phyloP scores from a whole-genome alignment of 2,113 vertebrate species.

The Corythaixoides concolor region DNA sequence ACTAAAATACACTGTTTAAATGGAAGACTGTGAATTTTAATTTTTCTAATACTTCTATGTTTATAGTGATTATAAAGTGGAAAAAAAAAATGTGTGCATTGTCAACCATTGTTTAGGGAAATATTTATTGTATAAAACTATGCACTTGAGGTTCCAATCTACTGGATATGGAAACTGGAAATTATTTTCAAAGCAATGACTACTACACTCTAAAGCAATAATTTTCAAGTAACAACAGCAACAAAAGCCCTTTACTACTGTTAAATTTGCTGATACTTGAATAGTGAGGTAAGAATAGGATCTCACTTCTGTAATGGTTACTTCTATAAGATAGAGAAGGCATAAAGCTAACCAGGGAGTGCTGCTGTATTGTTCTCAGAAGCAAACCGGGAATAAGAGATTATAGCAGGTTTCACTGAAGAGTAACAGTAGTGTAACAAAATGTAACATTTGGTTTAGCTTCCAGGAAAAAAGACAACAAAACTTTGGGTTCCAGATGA shows the following conservation, averaged over 20 bases:
- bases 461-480: conserved; percentile 97
- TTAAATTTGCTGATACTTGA: background rate
- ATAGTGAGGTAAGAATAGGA: background rate
- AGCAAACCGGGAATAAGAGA: background rate
- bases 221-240: background rate
- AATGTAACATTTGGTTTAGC: conserved; percentile 73
- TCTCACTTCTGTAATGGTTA: background rate
- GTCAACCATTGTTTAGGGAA: background rate
- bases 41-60: background rate
- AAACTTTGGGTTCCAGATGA: conserved; percentile 99
- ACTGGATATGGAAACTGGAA: background rate
- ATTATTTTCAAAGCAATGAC: background rate
- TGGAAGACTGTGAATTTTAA: background rate
- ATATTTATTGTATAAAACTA: background rate
- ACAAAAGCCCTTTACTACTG: background rate
- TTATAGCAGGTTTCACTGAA: background rate
- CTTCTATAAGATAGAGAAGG: background rate
- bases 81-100: background rate
- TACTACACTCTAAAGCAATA: background rate
- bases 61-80: background rate
- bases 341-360: background rate
- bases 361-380: background rate
- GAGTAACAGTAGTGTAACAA: background rate
- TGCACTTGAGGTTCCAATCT: background rate
- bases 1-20: background rate